phyloP scores from a whole-genome alignment of 2,113 vertebrate species.

The Dipodomys merriami region DNA sequence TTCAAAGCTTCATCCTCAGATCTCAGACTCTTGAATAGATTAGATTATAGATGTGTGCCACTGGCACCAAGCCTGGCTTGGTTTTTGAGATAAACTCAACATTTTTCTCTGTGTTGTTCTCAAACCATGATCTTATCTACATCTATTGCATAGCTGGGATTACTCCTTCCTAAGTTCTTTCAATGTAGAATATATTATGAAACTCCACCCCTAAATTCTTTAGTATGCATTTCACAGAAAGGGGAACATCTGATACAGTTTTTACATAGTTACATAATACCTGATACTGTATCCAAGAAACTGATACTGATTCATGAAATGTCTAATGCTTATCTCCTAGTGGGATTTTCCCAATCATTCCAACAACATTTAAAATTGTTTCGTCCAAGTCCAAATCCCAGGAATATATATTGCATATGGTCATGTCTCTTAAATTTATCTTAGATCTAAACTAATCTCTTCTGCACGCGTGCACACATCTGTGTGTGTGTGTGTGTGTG shows the following conservation, averaged over 20 bases:
- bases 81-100: too few species aligned
- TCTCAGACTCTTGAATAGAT: too few species aligned
- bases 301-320: not conserved
- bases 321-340: not conserved
- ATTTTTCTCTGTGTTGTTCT: too few species aligned
- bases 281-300: not conserved
- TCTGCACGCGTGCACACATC: too few species aligned
- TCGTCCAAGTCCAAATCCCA: not conserved
- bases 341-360: not conserved
- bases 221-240: not conserved
- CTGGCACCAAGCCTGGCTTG: too few species aligned
- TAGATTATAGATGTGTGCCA: too few species aligned
- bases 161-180: not conserved
- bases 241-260: not conserved
- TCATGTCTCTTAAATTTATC: not conserved
- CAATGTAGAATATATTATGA: not conserved
- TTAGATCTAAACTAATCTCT: not conserved
- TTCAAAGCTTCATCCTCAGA: too few species aligned
- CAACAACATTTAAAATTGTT: not conserved
- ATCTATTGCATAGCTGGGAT: too few species aligned
- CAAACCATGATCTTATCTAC: too few species aligned
- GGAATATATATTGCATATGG: not conserved
- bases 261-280: not conserved
- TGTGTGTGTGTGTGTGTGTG: too few species aligned
- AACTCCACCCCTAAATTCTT: not conserved